phyloP scores from a whole-genome alignment of 1,140 invertebrate genomes.

The Drosophila parabipectinata region DNA sequence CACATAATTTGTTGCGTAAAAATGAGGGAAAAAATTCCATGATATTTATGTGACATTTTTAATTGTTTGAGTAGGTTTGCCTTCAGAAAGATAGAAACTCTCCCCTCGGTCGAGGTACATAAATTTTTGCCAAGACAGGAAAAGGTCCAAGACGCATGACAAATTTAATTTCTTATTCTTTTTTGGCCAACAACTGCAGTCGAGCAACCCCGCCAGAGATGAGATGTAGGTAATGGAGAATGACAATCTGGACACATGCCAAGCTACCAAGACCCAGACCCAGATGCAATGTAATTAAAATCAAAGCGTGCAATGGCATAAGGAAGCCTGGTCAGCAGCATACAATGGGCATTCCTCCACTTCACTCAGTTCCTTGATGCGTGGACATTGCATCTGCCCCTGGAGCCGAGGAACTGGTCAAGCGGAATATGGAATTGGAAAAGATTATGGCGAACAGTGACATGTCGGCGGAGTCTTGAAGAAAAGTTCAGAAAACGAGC shows the following conservation, averaged over 20 bases:
- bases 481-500: constrained; percentile 26
- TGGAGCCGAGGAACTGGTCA: constrained; percentile 48
- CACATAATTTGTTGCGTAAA: constrained; percentile 67
- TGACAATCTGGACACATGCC: constrained; percentile 61
- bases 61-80: constrained; percentile 73
- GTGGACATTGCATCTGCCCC: constrained; percentile 56
- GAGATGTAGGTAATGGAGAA: constrained; percentile 40
- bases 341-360: constrained; percentile 33
- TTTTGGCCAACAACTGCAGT: constrained; percentile 37
- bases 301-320: constrained; percentile 75
- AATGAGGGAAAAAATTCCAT: constrained; percentile 61
- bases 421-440: constrained; percentile 51
- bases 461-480: constrained; percentile 27
- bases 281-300: constrained; percentile 69
- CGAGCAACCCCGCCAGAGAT: constrained; percentile 38
- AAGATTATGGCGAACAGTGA: constrained; percentile 29
- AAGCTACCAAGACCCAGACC: constrained; percentile 24
- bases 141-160: constrained; percentile 68
- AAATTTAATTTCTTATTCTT: constrained; percentile 80
- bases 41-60: constrained; percentile 77
- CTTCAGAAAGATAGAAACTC: constrained; percentile 12
- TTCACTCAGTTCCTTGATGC: constrained; percentile 14
- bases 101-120: constrained; percentile 17
- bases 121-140: constrained; percentile 40
- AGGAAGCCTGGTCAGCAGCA: constrained; percentile 36